A percentile compares a stretch with the other conserved stretches of the same genome.
Conservation (phyloP, 2,113 vertebrate species). For the Perca fluviatilis region DNA sequence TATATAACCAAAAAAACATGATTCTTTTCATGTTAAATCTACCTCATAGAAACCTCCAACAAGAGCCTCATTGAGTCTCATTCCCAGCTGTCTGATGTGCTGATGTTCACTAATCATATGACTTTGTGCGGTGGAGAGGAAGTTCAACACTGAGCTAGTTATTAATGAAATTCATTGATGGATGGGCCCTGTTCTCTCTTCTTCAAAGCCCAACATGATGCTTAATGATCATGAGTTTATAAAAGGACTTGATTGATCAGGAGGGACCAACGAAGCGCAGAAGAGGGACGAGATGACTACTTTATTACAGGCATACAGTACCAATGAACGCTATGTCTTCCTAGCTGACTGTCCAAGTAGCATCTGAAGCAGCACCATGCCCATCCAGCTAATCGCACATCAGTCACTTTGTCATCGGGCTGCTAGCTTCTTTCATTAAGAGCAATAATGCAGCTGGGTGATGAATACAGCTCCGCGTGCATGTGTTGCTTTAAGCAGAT, state of each 20-base stretch:
- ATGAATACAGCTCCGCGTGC: slow-evolving; percentile 88
- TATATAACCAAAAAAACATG: not conserved
- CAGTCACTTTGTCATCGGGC: slow-evolving; percentile 94
- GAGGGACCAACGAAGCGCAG: slow-evolving; percentile 83
- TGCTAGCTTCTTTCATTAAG: slow-evolving; percentile 92
- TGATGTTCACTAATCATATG: slow-evolving; percentile 72
- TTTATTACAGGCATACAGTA: slow-evolving; percentile 88
- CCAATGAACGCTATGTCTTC: slow-evolving; percentile 65
- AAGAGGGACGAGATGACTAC: slow-evolving; percentile 86
- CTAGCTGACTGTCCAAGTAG: slow-evolving; percentile 72
- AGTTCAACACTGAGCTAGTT: slow-evolving; percentile 69
- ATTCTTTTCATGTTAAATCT: slow-evolving; percentile 26
- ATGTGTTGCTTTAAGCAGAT: slow-evolving; percentile 80
- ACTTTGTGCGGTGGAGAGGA: slow-evolving; percentile 66
- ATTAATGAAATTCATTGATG: slow-evolving; percentile 84
- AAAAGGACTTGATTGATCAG: slow-evolving; percentile 88
- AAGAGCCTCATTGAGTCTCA: slow-evolving; percentile 63
- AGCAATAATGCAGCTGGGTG: slow-evolving; percentile 90
- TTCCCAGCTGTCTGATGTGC: slow-evolving; percentile 51
- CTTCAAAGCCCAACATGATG: slow-evolving; percentile 81
- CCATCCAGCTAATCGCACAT: slow-evolving; percentile 91
- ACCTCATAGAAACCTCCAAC: slow-evolving; percentile 44
- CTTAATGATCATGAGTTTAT: slow-evolving; percentile 90
- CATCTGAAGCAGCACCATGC: slow-evolving; percentile 80
- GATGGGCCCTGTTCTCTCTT: slow-evolving; percentile 76